Conservation (phyloP, 2,888 invertebrate species). For the Podotricha telesiphe region DNA sequence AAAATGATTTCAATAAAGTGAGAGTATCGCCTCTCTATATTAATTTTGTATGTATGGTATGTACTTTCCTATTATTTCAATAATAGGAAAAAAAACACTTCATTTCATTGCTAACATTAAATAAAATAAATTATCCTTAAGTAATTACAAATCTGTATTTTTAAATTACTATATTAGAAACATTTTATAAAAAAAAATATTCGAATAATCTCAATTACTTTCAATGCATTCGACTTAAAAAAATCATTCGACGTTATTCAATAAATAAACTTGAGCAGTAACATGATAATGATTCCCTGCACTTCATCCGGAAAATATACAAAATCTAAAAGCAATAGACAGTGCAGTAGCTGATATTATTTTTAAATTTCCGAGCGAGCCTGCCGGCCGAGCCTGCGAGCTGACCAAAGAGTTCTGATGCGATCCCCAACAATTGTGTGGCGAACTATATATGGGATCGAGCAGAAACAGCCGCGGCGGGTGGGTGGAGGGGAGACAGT, state of each 20-base stretch:
- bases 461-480: conserved; percentile 49
- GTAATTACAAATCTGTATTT: no score
- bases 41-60: no score
- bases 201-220: neutral
- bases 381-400: conserved; percentile 57
- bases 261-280: neutral
- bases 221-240: neutral
- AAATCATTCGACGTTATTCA: neutral
- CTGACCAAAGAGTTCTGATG: conserved; percentile 65
- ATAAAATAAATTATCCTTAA: neutral
- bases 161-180: neutral
- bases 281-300: conserved; percentile 2
- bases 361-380: conserved; percentile 59
- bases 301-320: conserved; percentile 10
- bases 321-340: conserved; percentile 23
- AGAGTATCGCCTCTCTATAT: no score
- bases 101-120: neutral
- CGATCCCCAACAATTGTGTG: conserved; percentile 60
- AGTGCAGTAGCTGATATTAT: conserved; percentile 63
- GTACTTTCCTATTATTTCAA: no score
- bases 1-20: no score
- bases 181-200: neutral
- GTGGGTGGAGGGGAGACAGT: conserved; percentile 53
- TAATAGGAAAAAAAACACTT: neutral
- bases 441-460: conserved; percentile 82